Percentiles rank a stretch among this genome's conserved stretches.
phyloP scores from a whole-genome alignment of 2,113 vertebrate genomes.

The Motacilla tschutschensis region DNA sequence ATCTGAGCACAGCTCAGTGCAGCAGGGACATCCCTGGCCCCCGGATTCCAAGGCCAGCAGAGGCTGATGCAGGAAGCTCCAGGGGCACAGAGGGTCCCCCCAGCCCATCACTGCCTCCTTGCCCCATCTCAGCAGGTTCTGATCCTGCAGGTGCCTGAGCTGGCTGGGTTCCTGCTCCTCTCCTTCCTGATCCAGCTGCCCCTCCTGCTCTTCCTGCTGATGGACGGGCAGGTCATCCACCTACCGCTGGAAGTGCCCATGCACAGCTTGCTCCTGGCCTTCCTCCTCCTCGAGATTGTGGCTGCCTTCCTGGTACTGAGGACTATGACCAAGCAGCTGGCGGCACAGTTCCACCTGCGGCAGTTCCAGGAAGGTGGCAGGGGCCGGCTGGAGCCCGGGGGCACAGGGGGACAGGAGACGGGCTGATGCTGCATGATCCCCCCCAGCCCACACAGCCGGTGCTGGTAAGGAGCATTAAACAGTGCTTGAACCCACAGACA shows the following conservation, averaged over 20 bases:
- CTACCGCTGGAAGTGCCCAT: conserved; percentile 77
- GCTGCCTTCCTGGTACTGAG: conserved; percentile 73
- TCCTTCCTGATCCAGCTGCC: conserved; percentile 84
- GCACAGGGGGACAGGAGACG: not conserved
- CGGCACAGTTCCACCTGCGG: conserved; percentile 73
- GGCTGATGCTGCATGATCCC: not conserved
- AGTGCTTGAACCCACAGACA: rapidly evolving
- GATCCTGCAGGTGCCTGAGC: conserved; percentile 76
- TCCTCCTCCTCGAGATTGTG: conserved; percentile 70
- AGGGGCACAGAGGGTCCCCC: not conserved
- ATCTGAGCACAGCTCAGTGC: rapidly evolving
- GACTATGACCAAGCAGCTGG: conserved; percentile 77
- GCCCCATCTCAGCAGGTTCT: not conserved
- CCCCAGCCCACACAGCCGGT: rapidly evolving
- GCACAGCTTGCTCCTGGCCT: conserved; percentile 75
- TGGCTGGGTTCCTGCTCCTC: conserved; percentile 84
- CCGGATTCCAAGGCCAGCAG: rapidly evolving
- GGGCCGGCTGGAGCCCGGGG: rapidly evolving
- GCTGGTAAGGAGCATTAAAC: not conserved
- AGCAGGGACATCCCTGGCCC: rapidly evolving
- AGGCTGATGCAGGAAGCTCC: not conserved
- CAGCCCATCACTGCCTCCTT: not conserved
- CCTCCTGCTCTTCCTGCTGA: conserved; percentile 84
- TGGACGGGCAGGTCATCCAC: conserved; percentile 67
- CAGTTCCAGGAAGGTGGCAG: conserved; percentile 57